phyloP scores from a whole-genome alignment of 1,140 invertebrate genomes.

The Cyclina sinensis region DNA sequence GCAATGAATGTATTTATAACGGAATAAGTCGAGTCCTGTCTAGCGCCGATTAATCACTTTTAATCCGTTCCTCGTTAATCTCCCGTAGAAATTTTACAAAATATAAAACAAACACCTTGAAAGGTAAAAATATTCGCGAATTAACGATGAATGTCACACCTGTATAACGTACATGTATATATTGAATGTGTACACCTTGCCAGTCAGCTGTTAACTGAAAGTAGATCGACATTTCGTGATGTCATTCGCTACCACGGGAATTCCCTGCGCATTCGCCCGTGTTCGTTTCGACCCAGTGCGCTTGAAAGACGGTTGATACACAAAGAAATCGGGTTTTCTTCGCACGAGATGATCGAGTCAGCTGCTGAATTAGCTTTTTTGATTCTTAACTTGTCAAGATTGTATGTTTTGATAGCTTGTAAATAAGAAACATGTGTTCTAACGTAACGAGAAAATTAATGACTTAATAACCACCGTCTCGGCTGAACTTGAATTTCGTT shows the following conservation, averaged over 20 bases:
- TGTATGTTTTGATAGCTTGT: neutral
- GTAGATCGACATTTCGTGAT: slow-evolving; percentile 43
- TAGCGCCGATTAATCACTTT: neutral
- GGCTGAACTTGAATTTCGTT: no score
- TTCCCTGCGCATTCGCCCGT: slow-evolving; percentile 41
- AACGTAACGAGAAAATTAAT: neutral
- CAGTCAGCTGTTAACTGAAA: slow-evolving; percentile 60
- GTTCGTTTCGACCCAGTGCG: slow-evolving; percentile 33
- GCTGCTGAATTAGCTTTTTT: neutral
- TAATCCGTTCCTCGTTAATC: slow-evolving; percentile 5
- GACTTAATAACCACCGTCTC: neutral
- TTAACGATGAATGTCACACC: slow-evolving; percentile 49
- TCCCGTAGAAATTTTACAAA: neutral
- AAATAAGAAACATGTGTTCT: neutral
- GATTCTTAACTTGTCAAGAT: neutral
- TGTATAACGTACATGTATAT: slow-evolving; percentile 49
- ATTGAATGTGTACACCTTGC: slow-evolving; percentile 48
- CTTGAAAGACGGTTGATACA: slow-evolving; percentile 1
- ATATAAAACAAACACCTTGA: slow-evolving; percentile 34
- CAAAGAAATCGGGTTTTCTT: slow-evolving; percentile 20
- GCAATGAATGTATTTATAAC: neutral
- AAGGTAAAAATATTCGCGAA: slow-evolving; percentile 4
- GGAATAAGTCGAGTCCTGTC: slow-evolving; percentile 1
- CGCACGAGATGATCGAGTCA: neutral
- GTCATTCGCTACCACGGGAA: slow-evolving; percentile 38